A percentile compares a stretch with the other conserved stretches of the same genome.
phyloP scores from a whole-genome alignment of 2,888 invertebrate genomes.

The Mesorhabditis sp. region DNA sequence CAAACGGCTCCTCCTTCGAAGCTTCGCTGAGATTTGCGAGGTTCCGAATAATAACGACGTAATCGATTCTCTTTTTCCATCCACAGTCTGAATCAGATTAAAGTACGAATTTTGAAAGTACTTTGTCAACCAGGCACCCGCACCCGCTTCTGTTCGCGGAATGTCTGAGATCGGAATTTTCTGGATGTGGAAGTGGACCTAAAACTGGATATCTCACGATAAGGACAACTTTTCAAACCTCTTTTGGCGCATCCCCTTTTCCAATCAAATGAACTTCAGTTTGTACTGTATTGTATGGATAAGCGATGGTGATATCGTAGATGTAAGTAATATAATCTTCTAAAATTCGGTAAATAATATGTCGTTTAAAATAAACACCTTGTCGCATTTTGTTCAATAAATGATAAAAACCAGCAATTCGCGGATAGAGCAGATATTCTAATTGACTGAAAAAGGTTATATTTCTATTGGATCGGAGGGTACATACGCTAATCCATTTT shows the following conservation, averaged over 20 bases:
- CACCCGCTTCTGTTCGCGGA: constrained; percentile 29
- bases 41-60: constrained; percentile 44
- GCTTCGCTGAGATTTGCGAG: constrained; percentile 29
- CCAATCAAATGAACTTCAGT: constrained; percentile 72
- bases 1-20: constrained; percentile 41
- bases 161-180: constrained; percentile 51
- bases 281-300: constrained; percentile 74
- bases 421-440: constrained; percentile 76
- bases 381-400: constrained; percentile 63
- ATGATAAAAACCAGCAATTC: constrained; percentile 73
- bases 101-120: constrained; percentile 8
- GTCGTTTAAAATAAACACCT: constrained; percentile 55
- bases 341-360: constrained; percentile 27
- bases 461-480: constrained; percentile 24
- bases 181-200: constrained; percentile 72
- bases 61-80: constrained; percentile 42
- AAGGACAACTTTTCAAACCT: constrained; percentile 60
- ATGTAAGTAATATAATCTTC: constrained; percentile 71
- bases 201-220: background rate
- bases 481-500: constrained; percentile 59
- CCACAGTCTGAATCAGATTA: constrained; percentile 40
- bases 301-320: constrained; percentile 82
- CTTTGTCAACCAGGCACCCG: constrained; percentile 6
- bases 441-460: constrained; percentile 61
- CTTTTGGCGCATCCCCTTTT: constrained; percentile 71